Evolutionary conservation across 2,888 invertebrate genomes (phyloP).

Genomic region (Cantharis flavilabris): DNA sequence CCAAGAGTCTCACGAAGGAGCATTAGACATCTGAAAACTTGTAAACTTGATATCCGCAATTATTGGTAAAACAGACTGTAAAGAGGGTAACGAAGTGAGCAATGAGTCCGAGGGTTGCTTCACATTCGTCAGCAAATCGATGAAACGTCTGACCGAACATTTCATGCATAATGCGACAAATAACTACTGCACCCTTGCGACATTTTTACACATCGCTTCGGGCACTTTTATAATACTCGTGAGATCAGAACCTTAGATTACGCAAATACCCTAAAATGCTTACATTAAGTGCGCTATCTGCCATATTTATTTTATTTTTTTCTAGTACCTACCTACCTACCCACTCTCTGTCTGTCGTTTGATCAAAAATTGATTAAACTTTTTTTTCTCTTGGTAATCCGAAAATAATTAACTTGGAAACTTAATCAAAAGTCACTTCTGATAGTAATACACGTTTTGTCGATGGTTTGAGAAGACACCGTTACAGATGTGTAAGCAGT

Average conservation of each 20-base stretch:
- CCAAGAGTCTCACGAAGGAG: slow-evolving; percentile 15
- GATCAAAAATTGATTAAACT: background rate
- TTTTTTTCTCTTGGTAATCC: background rate
- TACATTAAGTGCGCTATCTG: background rate
- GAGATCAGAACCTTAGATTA: slow-evolving; percentile 14
- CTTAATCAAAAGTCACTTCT: background rate
- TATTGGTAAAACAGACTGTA: slow-evolving; percentile 48
- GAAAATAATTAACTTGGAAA: background rate
- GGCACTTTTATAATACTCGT: slow-evolving; percentile 8
- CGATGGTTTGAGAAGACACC: slow-evolving; percentile 8
- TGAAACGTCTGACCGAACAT: slow-evolving; percentile 26
- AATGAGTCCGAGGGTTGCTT: slow-evolving; percentile 38
- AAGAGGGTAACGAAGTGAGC: slow-evolving; percentile 50
- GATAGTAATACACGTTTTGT: slow-evolving; percentile 1
- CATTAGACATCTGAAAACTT: slow-evolving; percentile 24
- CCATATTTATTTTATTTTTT: background rate
- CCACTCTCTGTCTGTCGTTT: background rate
- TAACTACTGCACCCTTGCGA: slow-evolving; percentile 26
- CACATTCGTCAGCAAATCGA: slow-evolving; percentile 30
- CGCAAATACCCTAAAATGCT: background rate
- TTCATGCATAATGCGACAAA: slow-evolving; percentile 36
- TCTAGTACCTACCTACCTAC: background rate
- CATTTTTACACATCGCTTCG: slow-evolving; percentile 21
- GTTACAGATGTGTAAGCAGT: slow-evolving; percentile 20
- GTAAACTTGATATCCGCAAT: slow-evolving; percentile 27